Percentiles rank a stretch among this genome's conserved stretches.
Conservation (phyloP, 2,888 invertebrate genomes). For the Scrobipalpa costella region DNA sequence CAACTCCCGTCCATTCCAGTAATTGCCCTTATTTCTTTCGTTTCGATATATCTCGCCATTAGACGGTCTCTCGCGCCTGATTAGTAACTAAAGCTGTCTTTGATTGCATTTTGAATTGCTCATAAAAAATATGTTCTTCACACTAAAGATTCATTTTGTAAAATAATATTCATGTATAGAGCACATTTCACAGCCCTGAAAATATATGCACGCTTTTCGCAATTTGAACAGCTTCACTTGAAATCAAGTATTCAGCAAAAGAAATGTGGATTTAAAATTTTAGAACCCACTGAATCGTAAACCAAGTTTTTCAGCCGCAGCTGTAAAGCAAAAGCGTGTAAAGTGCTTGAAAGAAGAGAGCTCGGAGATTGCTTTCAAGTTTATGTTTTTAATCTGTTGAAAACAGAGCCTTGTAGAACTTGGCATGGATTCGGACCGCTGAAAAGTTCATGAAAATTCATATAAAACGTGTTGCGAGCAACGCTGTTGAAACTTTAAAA, state of each 20-base stretch:
- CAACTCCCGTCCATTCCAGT: slow-evolving; percentile 52
- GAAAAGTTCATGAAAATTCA: slow-evolving; percentile 31
- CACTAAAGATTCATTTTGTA: background rate
- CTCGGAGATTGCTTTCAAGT: slow-evolving; percentile 28
- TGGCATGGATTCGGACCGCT: slow-evolving; percentile 28
- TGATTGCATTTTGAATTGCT: slow-evolving; percentile 9
- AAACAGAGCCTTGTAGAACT: slow-evolving; percentile 29
- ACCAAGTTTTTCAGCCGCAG: slow-evolving; percentile 23
- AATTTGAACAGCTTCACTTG: background rate
- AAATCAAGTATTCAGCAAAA: slow-evolving; percentile 7
- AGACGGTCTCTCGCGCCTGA: slow-evolving; percentile 20
- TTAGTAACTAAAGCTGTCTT: slow-evolving; percentile 12
- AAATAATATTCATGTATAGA: background rate
- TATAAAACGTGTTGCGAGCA: slow-evolving; percentile 28
- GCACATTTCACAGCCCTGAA: background rate
- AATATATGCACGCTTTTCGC: background rate
- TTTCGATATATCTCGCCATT: slow-evolving; percentile 29
- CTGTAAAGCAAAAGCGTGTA: slow-evolving; percentile 28
- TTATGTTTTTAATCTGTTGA: slow-evolving; percentile 32
- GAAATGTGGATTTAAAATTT: slow-evolving; percentile 9
- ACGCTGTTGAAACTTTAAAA: slow-evolving; percentile 3
- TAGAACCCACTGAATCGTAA: slow-evolving; percentile 13
- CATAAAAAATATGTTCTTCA: background rate
- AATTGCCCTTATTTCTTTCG: slow-evolving; percentile 61
- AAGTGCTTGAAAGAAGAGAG: slow-evolving; percentile 23